Conservation (phyloP, 1,140 invertebrate species). For the Manduca sexta region DNA sequence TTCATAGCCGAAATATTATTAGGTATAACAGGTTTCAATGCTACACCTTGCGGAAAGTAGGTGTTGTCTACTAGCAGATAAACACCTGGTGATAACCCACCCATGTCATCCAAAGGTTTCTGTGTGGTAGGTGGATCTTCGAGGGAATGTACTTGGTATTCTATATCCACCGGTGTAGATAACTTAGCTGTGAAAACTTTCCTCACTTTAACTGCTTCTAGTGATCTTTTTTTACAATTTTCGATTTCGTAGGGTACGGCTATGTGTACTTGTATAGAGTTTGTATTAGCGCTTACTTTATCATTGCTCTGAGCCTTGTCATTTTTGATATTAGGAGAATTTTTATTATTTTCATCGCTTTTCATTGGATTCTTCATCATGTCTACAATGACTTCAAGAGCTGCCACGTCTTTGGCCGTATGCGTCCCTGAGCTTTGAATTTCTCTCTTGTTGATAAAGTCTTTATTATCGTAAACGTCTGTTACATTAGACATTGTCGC, state of each 20-base stretch:
- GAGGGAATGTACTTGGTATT: constrained; percentile 37
- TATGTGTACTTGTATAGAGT: constrained; percentile 44
- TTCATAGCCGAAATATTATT: constrained; percentile 12
- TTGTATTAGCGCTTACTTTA: constrained; percentile 4
- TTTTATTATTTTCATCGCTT: constrained; percentile 11
- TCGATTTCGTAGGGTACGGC: constrained; percentile 24
- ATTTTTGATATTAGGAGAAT: neutral
- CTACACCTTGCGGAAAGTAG: constrained; percentile 13
- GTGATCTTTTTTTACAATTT: constrained; percentile 25
- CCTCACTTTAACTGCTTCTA: constrained; percentile 22
- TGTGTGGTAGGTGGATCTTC: constrained; percentile 10
- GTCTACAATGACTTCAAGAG: constrained; percentile 44
- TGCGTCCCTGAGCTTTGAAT: too few relatives aligned
- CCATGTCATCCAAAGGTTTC: neutral
- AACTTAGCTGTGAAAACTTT: constrained; percentile 41
- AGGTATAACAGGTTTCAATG: constrained; percentile 25
- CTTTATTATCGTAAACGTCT: too few relatives aligned
- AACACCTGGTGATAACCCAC: constrained; percentile 20
- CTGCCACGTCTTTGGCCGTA: constrained; percentile 43
- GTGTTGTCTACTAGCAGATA: constrained; percentile 32
- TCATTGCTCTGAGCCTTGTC: neutral
- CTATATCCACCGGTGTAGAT: constrained; percentile 38
- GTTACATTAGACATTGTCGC: too few relatives aligned
- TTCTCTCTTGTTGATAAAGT: too few relatives aligned
- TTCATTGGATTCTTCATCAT: constrained; percentile 25